Base-by-base conservation (phyloP, 2,888 invertebrate genomes). In the Ochlodes sylvanus region DNA sequence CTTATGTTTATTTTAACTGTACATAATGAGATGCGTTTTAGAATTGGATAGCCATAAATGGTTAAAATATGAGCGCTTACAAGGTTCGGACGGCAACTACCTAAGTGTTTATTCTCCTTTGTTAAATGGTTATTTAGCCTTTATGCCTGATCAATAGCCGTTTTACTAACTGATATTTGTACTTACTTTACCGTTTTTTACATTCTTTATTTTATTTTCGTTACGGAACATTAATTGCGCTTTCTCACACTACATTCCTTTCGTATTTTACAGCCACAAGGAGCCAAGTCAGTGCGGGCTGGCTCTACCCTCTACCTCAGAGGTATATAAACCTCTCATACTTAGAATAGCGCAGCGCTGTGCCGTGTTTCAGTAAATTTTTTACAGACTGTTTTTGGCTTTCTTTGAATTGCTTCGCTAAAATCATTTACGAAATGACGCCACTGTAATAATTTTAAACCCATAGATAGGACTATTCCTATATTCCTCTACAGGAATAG, bases 291-390 rank as follows among this genome's bases (percentile, higher is more conserved):
- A 60, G 65, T 50, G 60, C 15, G n/a, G 34, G 60, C 54, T 60
- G 60, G 60, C 60, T 67, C 60, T 44, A 52, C 60, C 60, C 66
- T 67, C 66, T 57, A 50, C 56, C 56, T 57, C 65, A 65, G 42
- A 42, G 44, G 38, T 19, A 27, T 65, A 50, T 63, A 63, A 56
- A 57, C 57, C 41, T 50, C 38, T 65, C 34, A 57, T 52, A 41
- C 64, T 64, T 47, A 57, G 64, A 50, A 50, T 44, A 65, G 44
- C 56, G 56, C 34, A 14, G 44, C 63, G 63, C 44, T 55, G 44
- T 64, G 12, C 19, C 56, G 63, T 63, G 42, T 54, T 32, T 63
- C 63, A 55, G 55, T 47, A 38, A 58, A 57, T 21, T 47, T 47
- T 50, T 57, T 52, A 65, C 65, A 58, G 50, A 9, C 7, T 38